phyloP scores from a whole-genome alignment of 2,113 vertebrate genomes.

The Prunella fulvescens region DNA sequence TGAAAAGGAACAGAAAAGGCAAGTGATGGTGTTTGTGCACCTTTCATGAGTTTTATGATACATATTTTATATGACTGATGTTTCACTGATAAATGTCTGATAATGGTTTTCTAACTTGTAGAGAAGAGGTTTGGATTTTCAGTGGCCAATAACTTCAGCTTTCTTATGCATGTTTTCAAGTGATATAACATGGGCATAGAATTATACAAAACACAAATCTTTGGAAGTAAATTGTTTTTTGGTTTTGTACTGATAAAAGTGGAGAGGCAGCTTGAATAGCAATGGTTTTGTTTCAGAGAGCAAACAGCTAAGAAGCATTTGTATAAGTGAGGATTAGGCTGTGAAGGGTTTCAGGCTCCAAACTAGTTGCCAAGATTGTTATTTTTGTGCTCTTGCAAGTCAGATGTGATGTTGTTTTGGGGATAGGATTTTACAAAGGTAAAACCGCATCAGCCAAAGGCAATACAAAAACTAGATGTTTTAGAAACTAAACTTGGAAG shows the following conservation, averaged over 20 bases:
- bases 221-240: not conserved
- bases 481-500: not conserved
- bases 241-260: not conserved
- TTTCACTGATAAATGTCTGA: not conserved
- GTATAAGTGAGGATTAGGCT: not conserved
- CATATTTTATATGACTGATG: not conserved
- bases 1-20: not conserved
- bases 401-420: not conserved
- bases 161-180: not conserved
- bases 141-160: not conserved
- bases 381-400: not conserved
- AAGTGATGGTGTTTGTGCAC: not conserved
- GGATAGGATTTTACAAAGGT: not conserved
- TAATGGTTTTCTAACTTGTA: not conserved
- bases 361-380: not conserved
- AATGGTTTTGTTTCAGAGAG: not conserved
- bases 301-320: not conserved
- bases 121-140: not conserved
- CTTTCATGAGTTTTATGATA: not conserved
- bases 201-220: not conserved
- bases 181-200: not conserved
- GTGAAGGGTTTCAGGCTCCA: not conserved
- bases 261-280: not conserved
- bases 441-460: rapidly evolving
- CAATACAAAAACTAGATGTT: not conserved